Conservation (phyloP, 2,888 invertebrate genomes). For the Cepaea hortensis region DNA sequence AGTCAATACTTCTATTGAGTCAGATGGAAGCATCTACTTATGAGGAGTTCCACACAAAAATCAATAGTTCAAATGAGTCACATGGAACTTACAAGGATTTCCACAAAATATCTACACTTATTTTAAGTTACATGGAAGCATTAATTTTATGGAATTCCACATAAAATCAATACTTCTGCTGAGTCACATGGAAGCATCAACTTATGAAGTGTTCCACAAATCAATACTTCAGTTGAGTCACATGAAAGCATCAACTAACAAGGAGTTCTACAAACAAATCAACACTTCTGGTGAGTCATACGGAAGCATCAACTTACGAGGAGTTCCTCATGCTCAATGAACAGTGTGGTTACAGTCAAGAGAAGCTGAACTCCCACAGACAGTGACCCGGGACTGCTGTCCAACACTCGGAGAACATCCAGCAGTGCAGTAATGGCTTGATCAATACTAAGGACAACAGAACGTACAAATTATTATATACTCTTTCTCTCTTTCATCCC, state of each 20-base stretch:
- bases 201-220: no score
- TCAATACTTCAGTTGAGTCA: no score
- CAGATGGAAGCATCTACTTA: not conserved
- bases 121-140: no score
- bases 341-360: conserved; percentile 61
- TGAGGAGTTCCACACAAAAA: conserved; percentile 39
- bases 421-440: conserved; percentile 62
- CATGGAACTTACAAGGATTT: no score
- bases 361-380: conserved; percentile 58
- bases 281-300: not conserved
- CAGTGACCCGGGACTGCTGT: conserved; percentile 46
- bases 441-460: conserved; percentile 59
- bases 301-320: conserved; percentile 32
- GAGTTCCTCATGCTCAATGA: conserved; percentile 50
- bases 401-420: conserved; percentile 59
- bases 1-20: not conserved
- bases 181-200: no score
- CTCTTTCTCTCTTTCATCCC: no score
- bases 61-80: no score
- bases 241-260: no score
- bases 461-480: no score
- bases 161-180: no score
- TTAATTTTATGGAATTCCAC: no score
- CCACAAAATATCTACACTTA: no score
- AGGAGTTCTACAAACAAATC: not conserved